Evolutionary conservation across 2,797 vertebrate species (phyloP).

Genomic region (Mus spretus): DNA sequence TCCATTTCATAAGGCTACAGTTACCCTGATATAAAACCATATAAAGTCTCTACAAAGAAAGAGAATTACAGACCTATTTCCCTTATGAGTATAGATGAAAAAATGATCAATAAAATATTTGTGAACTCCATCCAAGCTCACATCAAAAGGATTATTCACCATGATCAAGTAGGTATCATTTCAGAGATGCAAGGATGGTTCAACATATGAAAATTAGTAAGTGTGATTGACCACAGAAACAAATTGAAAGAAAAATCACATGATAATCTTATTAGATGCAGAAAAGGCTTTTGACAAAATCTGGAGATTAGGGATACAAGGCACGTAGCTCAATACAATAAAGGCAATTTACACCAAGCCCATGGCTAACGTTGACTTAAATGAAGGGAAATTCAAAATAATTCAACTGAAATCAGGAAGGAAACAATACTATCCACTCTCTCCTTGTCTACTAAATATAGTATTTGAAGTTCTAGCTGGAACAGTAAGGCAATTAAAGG

Average conservation of each 20-base stretch:
- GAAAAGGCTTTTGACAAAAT: not conserved
- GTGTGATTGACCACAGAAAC: not conserved
- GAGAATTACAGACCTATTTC: not conserved
- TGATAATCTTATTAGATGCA: not conserved
- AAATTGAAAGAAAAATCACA: not conserved
- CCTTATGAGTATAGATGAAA: not conserved
- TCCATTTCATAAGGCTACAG: not conserved
- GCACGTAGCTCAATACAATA: not conserved
- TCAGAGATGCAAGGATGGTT: not conserved
- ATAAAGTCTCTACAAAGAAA: not conserved
- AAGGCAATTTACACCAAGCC: too few species aligned
- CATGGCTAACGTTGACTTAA: too few species aligned
- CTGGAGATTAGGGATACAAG: not conserved
- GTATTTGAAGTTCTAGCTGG: too few species aligned
- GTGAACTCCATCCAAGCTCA: not conserved
- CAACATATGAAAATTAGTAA: not conserved
- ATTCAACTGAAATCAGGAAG: too few species aligned
- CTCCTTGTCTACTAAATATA: too few species aligned
- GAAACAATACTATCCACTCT: too few species aligned
- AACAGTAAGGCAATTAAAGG: too few species aligned
- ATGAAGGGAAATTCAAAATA: too few species aligned
- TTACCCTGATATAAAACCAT: not conserved
- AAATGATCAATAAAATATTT: not conserved
- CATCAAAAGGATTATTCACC: not conserved
- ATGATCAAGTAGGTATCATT: not conserved